A percentile compares a stretch with the other conserved stretches of the same genome.
Conservation (phyloP, 1,140 invertebrate genomes). For the Drosophila novamexicana region DNA sequence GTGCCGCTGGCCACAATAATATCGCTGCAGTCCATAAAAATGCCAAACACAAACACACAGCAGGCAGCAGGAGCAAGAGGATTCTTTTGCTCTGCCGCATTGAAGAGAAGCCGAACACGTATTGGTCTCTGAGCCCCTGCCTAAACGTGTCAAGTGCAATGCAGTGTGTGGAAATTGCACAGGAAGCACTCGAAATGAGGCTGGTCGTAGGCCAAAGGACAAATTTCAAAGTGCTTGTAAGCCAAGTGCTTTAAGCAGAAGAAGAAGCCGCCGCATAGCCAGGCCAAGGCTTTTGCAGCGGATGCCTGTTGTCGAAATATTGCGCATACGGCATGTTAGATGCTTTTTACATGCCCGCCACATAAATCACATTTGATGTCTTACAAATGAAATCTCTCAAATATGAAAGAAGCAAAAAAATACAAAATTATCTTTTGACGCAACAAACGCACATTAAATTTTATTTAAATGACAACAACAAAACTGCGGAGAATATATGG, state of each 20-base stretch:
- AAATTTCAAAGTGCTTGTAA: constrained; percentile 43
- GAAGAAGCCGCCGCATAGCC: not conserved
- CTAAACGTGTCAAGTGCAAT: constrained; percentile 76
- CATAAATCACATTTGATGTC: constrained; percentile 66
- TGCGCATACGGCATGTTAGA: constrained; percentile 43
- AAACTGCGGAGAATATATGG: constrained; percentile 17
- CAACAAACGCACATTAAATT: constrained; percentile 35
- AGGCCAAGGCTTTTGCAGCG: constrained; percentile 31
- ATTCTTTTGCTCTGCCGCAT: constrained; percentile 2
- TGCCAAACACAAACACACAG: constrained; percentile 51
- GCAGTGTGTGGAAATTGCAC: constrained; percentile 45
- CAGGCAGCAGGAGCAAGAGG: not conserved
- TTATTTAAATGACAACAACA: constrained; percentile 57
- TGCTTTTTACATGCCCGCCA: constrained; percentile 22
- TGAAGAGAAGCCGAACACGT: constrained; percentile 18
- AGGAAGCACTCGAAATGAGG: constrained; percentile 46
- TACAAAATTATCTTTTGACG: constrained; percentile 19
- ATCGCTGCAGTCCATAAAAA: constrained; percentile 62
- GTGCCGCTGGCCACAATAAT: constrained; percentile 39
- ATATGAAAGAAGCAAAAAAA: constrained; percentile 5
- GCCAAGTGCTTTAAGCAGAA: constrained; percentile 44
- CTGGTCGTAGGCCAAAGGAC: constrained; percentile 35
- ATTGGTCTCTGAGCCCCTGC: constrained; percentile 40
- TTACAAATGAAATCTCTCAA: constrained; percentile 53
- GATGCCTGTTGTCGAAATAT: constrained; percentile 30